phyloP scores from a whole-genome alignment of 2,888 invertebrate genomes.

The Seladonia tumulorum region DNA sequence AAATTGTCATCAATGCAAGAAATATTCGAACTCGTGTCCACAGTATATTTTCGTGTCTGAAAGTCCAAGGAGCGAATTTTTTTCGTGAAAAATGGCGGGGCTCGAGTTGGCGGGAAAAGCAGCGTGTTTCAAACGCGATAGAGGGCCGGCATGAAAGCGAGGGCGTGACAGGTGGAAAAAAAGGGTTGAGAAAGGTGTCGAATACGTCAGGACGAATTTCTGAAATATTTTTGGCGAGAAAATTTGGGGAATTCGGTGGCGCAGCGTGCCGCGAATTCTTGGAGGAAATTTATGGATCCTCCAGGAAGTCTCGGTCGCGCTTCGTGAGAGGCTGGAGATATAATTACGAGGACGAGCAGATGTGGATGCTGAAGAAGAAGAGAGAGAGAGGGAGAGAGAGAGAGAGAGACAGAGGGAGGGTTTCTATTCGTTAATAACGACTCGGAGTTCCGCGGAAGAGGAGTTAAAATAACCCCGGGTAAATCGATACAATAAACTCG shows the following conservation, averaged over 20 bases:
- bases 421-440: conserved; percentile 57
- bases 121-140: not conserved
- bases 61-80: not conserved
- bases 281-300: conserved; percentile 70
- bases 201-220: conserved; percentile 56
- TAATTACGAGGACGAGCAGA: conserved; percentile 46
- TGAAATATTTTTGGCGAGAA: conserved; percentile 69
- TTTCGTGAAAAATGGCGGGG: no score
- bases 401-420: conserved; percentile 13
- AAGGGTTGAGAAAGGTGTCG: conserved; percentile 25
- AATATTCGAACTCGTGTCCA: not conserved
- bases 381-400: conserved; percentile 9
- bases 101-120: not conserved
- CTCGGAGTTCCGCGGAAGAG: conserved; percentile 40
- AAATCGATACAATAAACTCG: conserved; percentile 65
- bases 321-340: conserved; percentile 57
- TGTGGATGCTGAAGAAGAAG: not conserved
- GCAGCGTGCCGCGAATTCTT: conserved; percentile 67
- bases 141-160: not conserved
- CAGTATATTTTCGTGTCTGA: not conserved
- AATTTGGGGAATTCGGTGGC: conserved; percentile 69
- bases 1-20: not conserved
- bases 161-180: not conserved
- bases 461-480: conserved; percentile 61
- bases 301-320: conserved; percentile 68